Conservation (phyloP, 2,888 invertebrate species). For the Nomada ruficornis region DNA sequence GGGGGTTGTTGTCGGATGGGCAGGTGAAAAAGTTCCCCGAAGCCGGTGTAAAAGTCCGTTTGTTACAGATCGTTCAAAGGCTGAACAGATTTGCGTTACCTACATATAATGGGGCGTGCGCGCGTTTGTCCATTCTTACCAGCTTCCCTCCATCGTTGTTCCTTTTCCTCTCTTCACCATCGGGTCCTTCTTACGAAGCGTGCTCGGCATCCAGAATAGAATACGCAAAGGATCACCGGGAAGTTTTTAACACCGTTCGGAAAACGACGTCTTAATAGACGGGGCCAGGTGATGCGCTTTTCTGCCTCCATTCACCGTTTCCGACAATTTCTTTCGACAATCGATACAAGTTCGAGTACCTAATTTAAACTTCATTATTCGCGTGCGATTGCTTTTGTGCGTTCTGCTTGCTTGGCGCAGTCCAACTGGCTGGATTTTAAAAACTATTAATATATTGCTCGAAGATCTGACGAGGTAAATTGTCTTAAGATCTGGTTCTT, state of each 20-base stretch:
- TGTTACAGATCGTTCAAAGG: constrained; percentile 68
- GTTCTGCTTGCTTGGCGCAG: neutral
- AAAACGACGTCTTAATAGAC: constrained; percentile 58
- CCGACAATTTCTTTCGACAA: constrained; percentile 41
- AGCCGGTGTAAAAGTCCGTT: constrained; percentile 62
- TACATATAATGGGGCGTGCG: constrained; percentile 73
- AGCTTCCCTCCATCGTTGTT: constrained; percentile 35
- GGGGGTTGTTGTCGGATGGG: constrained; percentile 59
- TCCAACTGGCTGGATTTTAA: neutral
- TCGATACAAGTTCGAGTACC: constrained; percentile 8
- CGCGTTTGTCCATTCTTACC: constrained; percentile 63
- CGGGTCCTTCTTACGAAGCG: constrained; percentile 36
- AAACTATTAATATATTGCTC: no score
- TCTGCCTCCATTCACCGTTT: constrained; percentile 37
- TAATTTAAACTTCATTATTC: neutral
- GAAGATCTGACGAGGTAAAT: no score
- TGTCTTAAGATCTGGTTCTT: no score
- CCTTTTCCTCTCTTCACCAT: constrained; percentile 24
- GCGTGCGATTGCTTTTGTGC: neutral
- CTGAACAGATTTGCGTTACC: constrained; percentile 68
- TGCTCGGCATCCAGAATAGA: constrained; percentile 42
- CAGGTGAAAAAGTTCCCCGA: constrained; percentile 66
- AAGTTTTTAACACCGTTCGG: constrained; percentile 60
- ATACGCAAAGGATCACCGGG: constrained; percentile 55
- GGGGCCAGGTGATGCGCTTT: constrained; percentile 63